phyloP scores from a whole-genome alignment of 2,113 vertebrate species.

The Polypterus senegalus region DNA sequence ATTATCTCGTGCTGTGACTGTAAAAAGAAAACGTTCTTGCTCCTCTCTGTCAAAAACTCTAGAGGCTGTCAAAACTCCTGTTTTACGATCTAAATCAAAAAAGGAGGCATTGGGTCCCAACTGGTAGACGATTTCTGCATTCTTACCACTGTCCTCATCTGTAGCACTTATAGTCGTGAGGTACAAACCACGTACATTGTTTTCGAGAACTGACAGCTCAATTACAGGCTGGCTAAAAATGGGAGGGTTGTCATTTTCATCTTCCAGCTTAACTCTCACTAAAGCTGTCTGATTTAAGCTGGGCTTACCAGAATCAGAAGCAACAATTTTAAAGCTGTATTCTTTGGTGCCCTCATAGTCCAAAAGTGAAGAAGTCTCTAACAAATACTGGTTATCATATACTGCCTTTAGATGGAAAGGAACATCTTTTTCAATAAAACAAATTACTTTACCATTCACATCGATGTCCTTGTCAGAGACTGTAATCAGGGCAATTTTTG shows the following conservation, averaged over 20 bases:
- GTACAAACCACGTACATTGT: slow-evolving; percentile 92
- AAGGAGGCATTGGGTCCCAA: slow-evolving; percentile 95
- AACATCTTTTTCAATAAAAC: slow-evolving; percentile 95
- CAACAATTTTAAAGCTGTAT: slow-evolving; percentile 97
- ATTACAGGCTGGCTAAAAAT: slow-evolving; percentile 97
- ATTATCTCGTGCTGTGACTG: slow-evolving; percentile 90
- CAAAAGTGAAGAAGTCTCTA: slow-evolving; percentile 90
- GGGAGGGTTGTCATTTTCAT: slow-evolving; percentile 97
- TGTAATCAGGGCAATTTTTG: slow-evolving; percentile 94
- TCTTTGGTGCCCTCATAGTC: slow-evolving; percentile 98
- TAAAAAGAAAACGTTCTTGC: slow-evolving; percentile 93
- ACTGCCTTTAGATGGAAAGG: slow-evolving; percentile 94
- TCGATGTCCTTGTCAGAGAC: slow-evolving; percentile 98
- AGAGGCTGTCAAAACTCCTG: slow-evolving; percentile 88
- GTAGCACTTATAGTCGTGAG: slow-evolving; percentile 92
- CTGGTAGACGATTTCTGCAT: slow-evolving; percentile 96
- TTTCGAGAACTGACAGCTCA: slow-evolving; percentile 92
- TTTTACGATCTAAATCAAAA: slow-evolving; percentile 95
- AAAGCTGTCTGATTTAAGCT: slow-evolving; percentile 94
- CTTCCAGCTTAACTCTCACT: slow-evolving; percentile 89
- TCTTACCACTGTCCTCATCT: slow-evolving; percentile 95
- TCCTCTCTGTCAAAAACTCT: slow-evolving; percentile 94
- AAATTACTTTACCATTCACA: slow-evolving; percentile 97
- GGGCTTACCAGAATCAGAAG: slow-evolving; percentile 92
- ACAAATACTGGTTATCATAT: slow-evolving; percentile 94